Evolutionary conservation across 2,113 vertebrate genomes (phyloP).

Genomic region (Protomyctophum bolini): DNA sequence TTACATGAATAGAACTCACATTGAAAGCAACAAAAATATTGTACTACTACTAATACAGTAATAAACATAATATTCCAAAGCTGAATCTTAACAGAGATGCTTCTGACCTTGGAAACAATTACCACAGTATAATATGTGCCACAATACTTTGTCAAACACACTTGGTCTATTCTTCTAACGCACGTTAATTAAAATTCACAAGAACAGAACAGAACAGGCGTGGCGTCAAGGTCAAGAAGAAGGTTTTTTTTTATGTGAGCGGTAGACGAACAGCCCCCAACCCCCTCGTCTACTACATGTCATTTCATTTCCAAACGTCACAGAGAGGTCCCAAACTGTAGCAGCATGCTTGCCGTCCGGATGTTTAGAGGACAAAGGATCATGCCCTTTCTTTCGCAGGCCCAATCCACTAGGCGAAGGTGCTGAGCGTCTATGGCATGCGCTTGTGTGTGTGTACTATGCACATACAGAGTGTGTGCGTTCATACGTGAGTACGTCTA

Average conservation of each 20-base stretch:
- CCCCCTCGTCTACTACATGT: neutral
- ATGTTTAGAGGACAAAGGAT: slow-evolving; percentile 62
- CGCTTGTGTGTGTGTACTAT: slow-evolving; percentile 11
- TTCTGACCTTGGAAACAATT: slow-evolving; percentile 47
- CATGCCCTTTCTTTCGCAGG: slow-evolving; percentile 18
- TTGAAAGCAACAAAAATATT: slow-evolving; percentile 6
- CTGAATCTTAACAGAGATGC: slow-evolving; percentile 8
- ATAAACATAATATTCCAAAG: too few relatives aligned
- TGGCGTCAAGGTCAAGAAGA: slow-evolving; percentile 54
- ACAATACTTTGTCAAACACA: slow-evolving; percentile 6
- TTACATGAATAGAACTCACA: neutral
- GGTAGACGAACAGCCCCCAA: slow-evolving; percentile 15
- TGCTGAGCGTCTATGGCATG: slow-evolving; percentile 24
- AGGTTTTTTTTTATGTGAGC: slow-evolving; percentile 34
- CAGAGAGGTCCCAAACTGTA: slow-evolving; percentile 20
- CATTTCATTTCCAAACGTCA: slow-evolving; percentile 34
- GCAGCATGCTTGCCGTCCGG: slow-evolving; percentile 27
- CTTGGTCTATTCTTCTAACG: slow-evolving; percentile 38
- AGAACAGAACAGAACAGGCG: slow-evolving; percentile 52
- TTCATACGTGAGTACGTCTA: neutral
- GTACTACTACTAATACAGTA: too few relatives aligned
- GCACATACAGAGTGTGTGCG: neutral
- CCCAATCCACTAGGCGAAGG: slow-evolving; percentile 38
- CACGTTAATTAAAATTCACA: slow-evolving; percentile 64
- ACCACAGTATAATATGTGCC: neutral